Conservation (phyloP, 2,797 vertebrate genomes). For the Vultur gryphus region DNA sequence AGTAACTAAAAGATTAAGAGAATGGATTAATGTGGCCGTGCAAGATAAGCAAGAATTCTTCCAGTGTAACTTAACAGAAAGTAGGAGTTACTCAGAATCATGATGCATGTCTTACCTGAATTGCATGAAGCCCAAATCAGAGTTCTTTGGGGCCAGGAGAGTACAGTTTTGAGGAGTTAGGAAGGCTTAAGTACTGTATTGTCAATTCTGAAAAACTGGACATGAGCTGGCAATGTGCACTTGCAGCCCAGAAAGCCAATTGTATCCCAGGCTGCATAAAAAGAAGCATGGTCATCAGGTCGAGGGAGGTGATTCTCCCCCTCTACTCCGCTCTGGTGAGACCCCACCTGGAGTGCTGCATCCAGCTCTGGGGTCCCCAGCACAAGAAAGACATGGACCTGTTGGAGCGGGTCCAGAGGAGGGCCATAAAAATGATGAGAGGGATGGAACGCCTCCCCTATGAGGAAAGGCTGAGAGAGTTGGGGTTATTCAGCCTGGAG, state of each 20-base stretch:
- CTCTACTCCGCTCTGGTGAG: neutral
- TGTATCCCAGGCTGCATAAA: neutral
- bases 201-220: neutral
- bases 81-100: neutral
- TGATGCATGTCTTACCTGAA: neutral
- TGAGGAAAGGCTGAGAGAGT: neutral
- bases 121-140: neutral
- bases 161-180: neutral
- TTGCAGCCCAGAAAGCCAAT: neutral
- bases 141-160: neutral
- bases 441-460: neutral
- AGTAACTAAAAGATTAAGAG: neutral
- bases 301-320: neutral
- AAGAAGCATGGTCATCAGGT: neutral
- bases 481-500: neutral
- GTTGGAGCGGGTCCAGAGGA: neutral
- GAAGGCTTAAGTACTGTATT: neutral
- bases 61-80: neutral
- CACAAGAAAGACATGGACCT: neutral
- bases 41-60: neutral
- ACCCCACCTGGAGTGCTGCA: neutral
- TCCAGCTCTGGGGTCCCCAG: neutral
- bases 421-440: neutral
- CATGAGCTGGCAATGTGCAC: rapidly evolving
- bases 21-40: neutral